These are phyloP conservation scores for Drosophila funebris DNA, from an alignment of 1,140 invertebrate species.

Conservation along the genomic window DNA sequence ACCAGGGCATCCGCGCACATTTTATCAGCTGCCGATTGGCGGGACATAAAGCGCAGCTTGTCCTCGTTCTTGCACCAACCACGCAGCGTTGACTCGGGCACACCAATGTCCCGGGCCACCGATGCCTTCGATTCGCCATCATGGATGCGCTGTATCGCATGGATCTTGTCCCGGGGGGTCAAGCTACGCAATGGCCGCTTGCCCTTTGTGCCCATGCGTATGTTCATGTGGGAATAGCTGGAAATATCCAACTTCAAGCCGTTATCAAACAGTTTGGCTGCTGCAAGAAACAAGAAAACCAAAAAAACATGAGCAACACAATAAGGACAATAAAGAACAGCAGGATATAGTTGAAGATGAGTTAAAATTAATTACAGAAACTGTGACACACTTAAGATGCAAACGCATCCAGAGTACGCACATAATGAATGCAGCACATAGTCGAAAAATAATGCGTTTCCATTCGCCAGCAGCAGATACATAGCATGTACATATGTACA, in stretches of 20 bases:
- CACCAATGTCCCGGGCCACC: conserved; percentile 91
- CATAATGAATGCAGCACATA: conserved; percentile 12
- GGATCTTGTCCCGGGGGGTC: conserved; percentile 90
- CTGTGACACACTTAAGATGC: conserved; percentile 48
- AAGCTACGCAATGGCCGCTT: conserved; percentile 89
- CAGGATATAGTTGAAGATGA: conserved; percentile 14
- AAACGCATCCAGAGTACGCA: conserved; percentile 24
- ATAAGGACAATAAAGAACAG: conserved; percentile 7
- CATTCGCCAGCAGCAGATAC: conserved; percentile 54
- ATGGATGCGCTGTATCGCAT: conserved; percentile 91
- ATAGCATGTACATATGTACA: conserved; percentile 44
- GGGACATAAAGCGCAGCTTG: conserved; percentile 89
- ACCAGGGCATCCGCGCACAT: conserved; percentile 67
- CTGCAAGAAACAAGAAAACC: conserved; percentile 53
- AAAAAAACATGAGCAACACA: conserved; percentile 29
- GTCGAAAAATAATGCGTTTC: conserved; percentile 54
- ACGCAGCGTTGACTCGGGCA: conserved; percentile 91
- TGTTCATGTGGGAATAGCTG: conserved; percentile 83
- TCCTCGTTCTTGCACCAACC: conserved; percentile 94
- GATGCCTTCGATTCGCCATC: conserved; percentile 92
- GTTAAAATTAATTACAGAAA: conserved; percentile 52
- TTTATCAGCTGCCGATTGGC: conserved; percentile 87
- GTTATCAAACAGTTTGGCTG: conserved; percentile 82
- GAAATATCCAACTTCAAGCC: conserved; percentile 83
- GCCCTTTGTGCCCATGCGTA: conserved; percentile 85